Base-by-base conservation (phyloP, 2,797 vertebrate species). In the Naso thynnoides region DNA sequence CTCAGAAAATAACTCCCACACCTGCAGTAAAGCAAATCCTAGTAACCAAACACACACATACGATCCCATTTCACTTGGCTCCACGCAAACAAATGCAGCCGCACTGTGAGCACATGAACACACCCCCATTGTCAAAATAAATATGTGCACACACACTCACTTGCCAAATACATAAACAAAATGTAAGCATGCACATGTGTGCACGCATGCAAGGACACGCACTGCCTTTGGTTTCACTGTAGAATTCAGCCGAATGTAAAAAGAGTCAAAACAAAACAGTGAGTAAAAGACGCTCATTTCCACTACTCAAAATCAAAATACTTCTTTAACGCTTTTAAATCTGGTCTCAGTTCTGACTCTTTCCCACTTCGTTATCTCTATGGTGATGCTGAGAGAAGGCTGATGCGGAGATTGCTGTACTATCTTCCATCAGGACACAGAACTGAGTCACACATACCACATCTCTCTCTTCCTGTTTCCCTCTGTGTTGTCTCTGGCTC, bases 401-500 rank as follows among this genome's bases (percentile, higher is more conserved):
- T 87, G 81, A 78, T 62, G 73, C 63, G 70, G 76, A 79, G 81
- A 79, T 70, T 70, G 80, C 83, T 89, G 66, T 87, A 85, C 87
- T 87, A 82, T 89, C 86, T 83, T 75, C 83, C 86, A 81, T 89
- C 85, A 87, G 89, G 78, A 91, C 84, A 86, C 81, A 86, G 70
- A 86, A 90, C 84, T 86, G 89, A 91, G 86, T 91, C 90, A 92
- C 90, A 93, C 91, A 73, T 88, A 93, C 91, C 91, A 88, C 89
- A 84, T 92, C 82, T 88, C 73, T 78, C 73, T 86, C 78, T 77
- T 83, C 85, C 80, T 79, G 67, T 76, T 72, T 73, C 82, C 74
- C 86, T 83, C 83, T 84, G 73, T 76, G 82, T 75, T 83, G 72
- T 73, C 74, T 88, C 73, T 73, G 70, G 71, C 70, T 72, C 78